These are phyloP conservation scores for Thalassoma bifasciatum DNA, from an alignment of 2,113 vertebrate genomes.

Conservation along the genomic window DNA sequence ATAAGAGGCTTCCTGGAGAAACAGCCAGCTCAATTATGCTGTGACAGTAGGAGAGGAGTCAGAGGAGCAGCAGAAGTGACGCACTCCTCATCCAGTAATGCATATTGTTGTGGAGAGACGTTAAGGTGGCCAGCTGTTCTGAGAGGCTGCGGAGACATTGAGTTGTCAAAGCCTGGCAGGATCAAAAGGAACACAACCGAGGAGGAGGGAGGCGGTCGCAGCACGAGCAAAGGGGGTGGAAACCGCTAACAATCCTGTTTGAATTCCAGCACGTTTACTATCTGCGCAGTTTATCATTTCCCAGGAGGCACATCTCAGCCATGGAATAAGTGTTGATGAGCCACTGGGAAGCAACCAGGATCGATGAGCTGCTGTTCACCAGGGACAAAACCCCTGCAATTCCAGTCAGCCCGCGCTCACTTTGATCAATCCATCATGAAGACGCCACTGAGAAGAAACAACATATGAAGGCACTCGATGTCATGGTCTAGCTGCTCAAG, in stretches of 20 bases:
- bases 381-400: not conserved
- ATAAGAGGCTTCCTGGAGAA: slow-evolving; percentile 14
- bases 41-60: not conserved
- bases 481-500: not conserved
- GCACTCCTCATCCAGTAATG: not conserved
- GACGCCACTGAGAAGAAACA: not conserved
- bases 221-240: slow-evolving; percentile 9
- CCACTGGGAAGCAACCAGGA: not conserved
- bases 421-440: slow-evolving; percentile 10
- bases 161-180: not conserved
- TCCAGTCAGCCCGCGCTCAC: slow-evolving; percentile 1
- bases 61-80: not conserved
- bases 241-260: slow-evolving; percentile 16
- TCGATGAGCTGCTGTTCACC: slow-evolving; percentile 17
- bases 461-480: not conserved
- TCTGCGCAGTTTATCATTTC: slow-evolving; percentile 46
- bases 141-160: not conserved
- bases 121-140: not conserved
- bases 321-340: slow-evolving; percentile 34
- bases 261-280: slow-evolving; percentile 14
- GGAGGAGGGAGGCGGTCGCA: not conserved
- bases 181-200: not conserved
- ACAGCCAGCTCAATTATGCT: slow-evolving; percentile 10
- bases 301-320: slow-evolving; percentile 8
- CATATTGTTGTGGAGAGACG: not conserved